Conservation (phyloP, 2,888 invertebrate genomes). For the Epsilonema sp. region DNA sequence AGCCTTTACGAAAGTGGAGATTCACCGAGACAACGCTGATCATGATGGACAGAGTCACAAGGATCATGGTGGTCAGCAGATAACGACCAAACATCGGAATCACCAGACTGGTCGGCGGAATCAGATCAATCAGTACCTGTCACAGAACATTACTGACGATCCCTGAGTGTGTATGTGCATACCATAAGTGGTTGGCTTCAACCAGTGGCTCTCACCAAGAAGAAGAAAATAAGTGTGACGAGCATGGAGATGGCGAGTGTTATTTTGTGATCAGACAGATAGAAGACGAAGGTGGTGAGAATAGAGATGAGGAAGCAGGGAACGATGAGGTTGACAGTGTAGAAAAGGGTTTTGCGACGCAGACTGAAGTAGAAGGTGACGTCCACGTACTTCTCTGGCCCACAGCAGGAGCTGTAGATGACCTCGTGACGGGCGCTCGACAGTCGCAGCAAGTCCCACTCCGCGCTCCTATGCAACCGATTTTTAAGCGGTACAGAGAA, state of each 20-base stretch:
- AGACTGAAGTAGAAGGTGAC: constrained; percentile 26
- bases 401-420: constrained; percentile 24
- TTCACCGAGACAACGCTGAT: constrained; percentile 24
- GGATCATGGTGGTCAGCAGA: constrained; percentile 27
- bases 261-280: constrained; percentile 28
- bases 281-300: constrained; percentile 28
- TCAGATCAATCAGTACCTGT: constrained; percentile 24
- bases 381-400: constrained; percentile 26
- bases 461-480: constrained; percentile 20
- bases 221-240: constrained; percentile 28
- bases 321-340: constrained; percentile 25
- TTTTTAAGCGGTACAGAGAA: not conserved
- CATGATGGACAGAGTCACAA: constrained; percentile 20
- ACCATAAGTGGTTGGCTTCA: too few species aligned
- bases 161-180: too few species aligned
- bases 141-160: too few species aligned
- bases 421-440: constrained; percentile 23
- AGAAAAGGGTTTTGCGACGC: constrained; percentile 25
- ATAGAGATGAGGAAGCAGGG: constrained; percentile 28
- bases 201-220: constrained; percentile 27
- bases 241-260: constrained; percentile 29
- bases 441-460: constrained; percentile 26
- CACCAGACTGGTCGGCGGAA: constrained; percentile 27
- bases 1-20: constrained; percentile 24
- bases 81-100: constrained; percentile 30